phyloP scores from a whole-genome alignment of 1,140 invertebrate species.

The Drosophila lowei region DNA sequence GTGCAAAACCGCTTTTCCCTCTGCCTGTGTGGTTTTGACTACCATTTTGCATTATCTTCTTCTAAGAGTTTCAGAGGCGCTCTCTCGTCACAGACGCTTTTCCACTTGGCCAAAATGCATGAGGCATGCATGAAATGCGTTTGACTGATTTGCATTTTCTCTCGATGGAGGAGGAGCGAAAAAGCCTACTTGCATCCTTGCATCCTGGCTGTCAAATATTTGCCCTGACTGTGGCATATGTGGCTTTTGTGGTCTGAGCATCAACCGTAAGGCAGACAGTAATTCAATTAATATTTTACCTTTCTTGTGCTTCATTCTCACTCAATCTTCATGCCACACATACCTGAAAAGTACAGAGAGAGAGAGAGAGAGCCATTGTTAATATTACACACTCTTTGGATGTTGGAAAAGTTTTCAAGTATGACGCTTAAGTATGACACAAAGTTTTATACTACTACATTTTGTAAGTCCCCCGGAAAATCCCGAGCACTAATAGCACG shows the following conservation, averaged over 20 bases:
- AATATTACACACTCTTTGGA: slow-evolving; percentile 10
- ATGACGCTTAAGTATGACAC: slow-evolving; percentile 54
- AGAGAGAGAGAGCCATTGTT: slow-evolving; percentile 6
- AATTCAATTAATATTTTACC: slow-evolving; percentile 50
- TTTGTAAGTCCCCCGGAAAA: slow-evolving; percentile 45
- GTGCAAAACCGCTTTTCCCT: slow-evolving; percentile 28
- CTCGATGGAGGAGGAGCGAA: slow-evolving; percentile 3
- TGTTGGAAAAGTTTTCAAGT: slow-evolving; percentile 1
- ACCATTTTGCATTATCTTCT: slow-evolving; percentile 28
- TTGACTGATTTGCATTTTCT: slow-evolving; percentile 73
- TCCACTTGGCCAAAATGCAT: slow-evolving; percentile 21
- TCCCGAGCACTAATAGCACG: slow-evolving; percentile 67
- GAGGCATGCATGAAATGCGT: slow-evolving; percentile 70
- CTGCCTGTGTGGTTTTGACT: slow-evolving; percentile 11
- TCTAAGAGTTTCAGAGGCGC: slow-evolving; percentile 15
- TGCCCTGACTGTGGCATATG: slow-evolving; percentile 36
- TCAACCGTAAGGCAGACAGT: slow-evolving; percentile 18
- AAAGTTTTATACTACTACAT: slow-evolving; percentile 66
- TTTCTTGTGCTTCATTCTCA: slow-evolving; percentile 22
- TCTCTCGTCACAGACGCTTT: not conserved
- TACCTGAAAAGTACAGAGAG: slow-evolving; percentile 44
- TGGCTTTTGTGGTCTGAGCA: slow-evolving; percentile 34
- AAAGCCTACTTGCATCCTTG: slow-evolving; percentile 17
- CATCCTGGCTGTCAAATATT: slow-evolving; percentile 31
- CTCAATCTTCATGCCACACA: slow-evolving; percentile 25